phyloP scores from a whole-genome alignment of 2,113 vertebrate species.

The Poeciliopsis occidentalis region DNA sequence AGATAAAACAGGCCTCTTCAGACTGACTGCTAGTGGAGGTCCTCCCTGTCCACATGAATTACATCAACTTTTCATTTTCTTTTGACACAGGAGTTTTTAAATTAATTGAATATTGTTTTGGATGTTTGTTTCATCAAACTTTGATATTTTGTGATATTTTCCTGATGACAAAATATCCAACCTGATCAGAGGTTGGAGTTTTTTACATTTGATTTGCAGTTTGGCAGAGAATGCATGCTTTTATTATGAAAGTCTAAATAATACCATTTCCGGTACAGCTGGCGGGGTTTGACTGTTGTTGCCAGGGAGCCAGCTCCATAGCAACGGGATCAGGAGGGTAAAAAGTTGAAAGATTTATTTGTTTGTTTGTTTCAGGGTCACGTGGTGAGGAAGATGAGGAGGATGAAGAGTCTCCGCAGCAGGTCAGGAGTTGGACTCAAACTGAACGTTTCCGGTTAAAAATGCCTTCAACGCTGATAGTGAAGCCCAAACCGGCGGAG shows the following conservation, averaged over 20 bases:
- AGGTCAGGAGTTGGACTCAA: neutral
- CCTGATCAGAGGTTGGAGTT: neutral
- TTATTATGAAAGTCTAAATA: conserved; percentile 22
- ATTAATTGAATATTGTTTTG: no score
- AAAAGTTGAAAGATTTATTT: conserved; percentile 13
- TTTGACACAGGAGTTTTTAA: no score
- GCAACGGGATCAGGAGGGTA: conserved; percentile 22
- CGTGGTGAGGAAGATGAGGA: conserved; percentile 11
- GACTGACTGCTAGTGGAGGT: no score
- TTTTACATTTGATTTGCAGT: neutral
- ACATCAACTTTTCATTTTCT: no score
- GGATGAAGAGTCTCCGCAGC: conserved; percentile 13
- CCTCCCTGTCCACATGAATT: no score
- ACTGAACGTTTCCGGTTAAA: neutral
- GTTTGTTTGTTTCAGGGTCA: neutral
- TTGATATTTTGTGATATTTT: no score
- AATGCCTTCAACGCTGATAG: conserved; percentile 54
- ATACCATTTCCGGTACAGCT: neutral
- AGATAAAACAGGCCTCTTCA: neutral
- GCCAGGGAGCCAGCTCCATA: conserved; percentile 11
- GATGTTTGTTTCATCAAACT: no score
- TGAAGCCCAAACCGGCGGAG: conserved; percentile 35
- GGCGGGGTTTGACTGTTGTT: conserved; percentile 1
- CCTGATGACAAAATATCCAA: neutral
- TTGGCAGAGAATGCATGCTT: neutral